phyloP scores from a whole-genome alignment of 1,140 invertebrate species.

The Lysiphlebus fabarum region DNA sequence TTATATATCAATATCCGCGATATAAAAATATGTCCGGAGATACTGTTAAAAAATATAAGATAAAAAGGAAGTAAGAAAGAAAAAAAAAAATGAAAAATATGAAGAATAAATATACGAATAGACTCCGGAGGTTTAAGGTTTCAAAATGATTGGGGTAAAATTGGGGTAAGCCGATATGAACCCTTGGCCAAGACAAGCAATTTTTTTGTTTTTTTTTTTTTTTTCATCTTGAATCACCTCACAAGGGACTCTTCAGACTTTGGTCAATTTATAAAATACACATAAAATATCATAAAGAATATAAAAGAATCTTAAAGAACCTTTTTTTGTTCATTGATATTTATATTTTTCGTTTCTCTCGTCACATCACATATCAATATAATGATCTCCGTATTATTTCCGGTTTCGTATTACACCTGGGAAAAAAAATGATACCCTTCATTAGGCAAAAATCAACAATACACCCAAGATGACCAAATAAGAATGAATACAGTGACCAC shows the following conservation, averaged over 20 bases:
- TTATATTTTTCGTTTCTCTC: too few species aligned
- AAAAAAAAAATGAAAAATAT: constrained; percentile 17
- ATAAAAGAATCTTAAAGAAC: background rate
- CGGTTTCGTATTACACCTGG: too few species aligned
- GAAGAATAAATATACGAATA: constrained; percentile 19
- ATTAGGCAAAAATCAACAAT: too few species aligned
- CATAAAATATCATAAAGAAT: background rate
- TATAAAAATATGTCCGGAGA: constrained; percentile 25
- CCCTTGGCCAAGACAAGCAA: constrained; percentile 7
- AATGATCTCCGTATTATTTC: too few species aligned
- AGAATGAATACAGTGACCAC: too few species aligned
- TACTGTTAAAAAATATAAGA: background rate
- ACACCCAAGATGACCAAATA: too few species aligned
- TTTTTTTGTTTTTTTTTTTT: constrained; percentile 10
- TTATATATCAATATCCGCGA: constrained; percentile 44
- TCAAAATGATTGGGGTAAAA: constrained; percentile 55
- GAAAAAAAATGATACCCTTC: too few species aligned
- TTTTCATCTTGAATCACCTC: background rate
- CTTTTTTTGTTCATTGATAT: background rate
- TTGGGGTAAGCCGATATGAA: constrained; percentile 51
- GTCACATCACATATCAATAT: too few species aligned
- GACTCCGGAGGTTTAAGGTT: constrained; percentile 43
- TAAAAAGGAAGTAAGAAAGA: constrained; percentile 14
- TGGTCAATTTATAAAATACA: constrained; percentile 42
- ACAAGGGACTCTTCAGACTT: constrained; percentile 26